Evolutionary conservation across 2,113 vertebrate genomes (phyloP).

Genomic region (Atractosteus spatula): DNA sequence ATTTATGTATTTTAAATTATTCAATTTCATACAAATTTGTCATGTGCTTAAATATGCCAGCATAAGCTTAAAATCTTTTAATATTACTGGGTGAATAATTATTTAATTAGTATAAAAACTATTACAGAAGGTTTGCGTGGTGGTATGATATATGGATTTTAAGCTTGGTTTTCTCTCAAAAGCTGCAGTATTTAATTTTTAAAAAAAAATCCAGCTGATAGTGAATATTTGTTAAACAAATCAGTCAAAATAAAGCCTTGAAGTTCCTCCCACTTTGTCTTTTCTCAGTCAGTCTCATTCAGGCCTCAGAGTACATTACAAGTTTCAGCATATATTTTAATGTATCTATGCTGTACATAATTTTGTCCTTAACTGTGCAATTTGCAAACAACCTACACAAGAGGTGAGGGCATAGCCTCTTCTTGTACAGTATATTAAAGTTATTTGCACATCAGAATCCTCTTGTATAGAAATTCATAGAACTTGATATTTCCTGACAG

Average conservation of each 20-base stretch:
- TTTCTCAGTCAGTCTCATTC: not conserved
- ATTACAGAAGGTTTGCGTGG: not conserved
- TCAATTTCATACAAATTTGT: not conserved
- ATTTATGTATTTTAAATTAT: conserved; percentile 6
- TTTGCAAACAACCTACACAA: no score
- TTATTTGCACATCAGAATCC: no score
- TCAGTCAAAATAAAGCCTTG: not conserved
- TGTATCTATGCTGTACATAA: no score
- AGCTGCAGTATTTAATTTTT: not conserved
- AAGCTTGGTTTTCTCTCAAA: not conserved
- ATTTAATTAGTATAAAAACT: conserved; percentile 2
- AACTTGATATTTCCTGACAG: no score
- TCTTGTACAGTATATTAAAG: no score
- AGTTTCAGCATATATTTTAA: no score
- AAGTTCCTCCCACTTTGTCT: not conserved
- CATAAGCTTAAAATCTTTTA: conserved; percentile 15
- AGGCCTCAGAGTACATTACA: not conserved
- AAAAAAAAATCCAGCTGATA: not conserved
- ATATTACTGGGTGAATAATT: conserved; percentile 10
- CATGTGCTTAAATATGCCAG: conserved; percentile 7
- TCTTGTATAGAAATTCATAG: no score
- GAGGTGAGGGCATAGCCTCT: no score
- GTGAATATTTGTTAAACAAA: not conserved
- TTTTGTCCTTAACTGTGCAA: no score
- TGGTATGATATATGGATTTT: not conserved